phyloP scores from a whole-genome alignment of 2,888 invertebrate species.

The Gymnocheta viridis region DNA sequence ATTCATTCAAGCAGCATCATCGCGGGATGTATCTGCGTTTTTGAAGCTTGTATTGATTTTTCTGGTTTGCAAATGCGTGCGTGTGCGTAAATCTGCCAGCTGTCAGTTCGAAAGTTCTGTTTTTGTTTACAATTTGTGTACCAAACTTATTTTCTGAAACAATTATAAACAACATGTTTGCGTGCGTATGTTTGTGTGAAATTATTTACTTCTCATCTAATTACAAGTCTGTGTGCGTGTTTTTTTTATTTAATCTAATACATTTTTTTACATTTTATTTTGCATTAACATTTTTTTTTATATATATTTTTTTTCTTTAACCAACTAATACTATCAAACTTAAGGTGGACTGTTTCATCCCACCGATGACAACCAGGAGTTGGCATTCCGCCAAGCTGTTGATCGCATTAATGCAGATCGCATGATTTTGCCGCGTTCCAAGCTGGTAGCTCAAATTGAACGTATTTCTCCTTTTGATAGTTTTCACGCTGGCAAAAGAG shows the following conservation, averaged over 20 bases:
- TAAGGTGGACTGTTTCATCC: conserved; percentile 94
- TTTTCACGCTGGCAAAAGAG: conserved; percentile 96
- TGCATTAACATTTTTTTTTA: conserved; percentile 17
- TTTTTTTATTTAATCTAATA: conserved; percentile 17
- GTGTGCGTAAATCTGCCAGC: conserved; percentile 28
- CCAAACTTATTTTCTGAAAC: conserved; percentile 14
- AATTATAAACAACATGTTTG: conserved; percentile 53
- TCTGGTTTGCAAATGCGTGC: conserved; percentile 70
- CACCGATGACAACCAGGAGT: conserved; percentile 92
- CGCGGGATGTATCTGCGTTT: conserved; percentile 71
- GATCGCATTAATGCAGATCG: conserved; percentile 94
- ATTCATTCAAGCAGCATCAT: conserved; percentile 53
- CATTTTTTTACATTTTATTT: conserved; percentile 14
- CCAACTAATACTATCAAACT: conserved; percentile 31
- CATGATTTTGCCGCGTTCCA: conserved; percentile 91
- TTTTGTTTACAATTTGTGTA: conserved; percentile 64
- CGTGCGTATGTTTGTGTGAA: conserved; percentile 46
- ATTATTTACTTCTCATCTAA: too few species aligned
- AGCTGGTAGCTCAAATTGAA: conserved; percentile 93
- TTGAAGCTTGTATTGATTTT: conserved; percentile 75
- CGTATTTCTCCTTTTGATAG: conserved; percentile 95
- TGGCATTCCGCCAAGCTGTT: conserved; percentile 96
- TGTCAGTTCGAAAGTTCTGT: conserved; percentile 44
- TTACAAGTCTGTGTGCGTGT: background rate
- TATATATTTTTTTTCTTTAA: background rate